Base-by-base conservation (phyloP, 1,140 invertebrate genomes). In the Lordiphosa collinella region DNA sequence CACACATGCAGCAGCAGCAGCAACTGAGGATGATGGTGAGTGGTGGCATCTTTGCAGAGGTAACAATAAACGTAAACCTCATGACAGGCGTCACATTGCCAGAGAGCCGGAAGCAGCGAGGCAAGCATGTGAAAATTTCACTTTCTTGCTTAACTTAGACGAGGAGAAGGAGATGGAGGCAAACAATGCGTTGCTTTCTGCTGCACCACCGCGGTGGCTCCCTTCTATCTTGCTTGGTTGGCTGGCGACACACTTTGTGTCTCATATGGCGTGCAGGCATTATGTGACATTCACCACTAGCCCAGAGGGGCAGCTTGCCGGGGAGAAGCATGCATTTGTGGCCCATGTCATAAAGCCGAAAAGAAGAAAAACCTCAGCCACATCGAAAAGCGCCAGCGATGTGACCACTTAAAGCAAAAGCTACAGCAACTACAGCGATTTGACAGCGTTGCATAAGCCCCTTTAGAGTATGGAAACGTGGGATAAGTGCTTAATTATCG, bases 31-130 rank as follows among this genome's bases (percentile, higher is more conserved):
- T 35, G 38, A 38, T 18, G 46, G 7, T 55, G 57, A 37, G 25
- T 29, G 34, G 10, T 71, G 65, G 55, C 63, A 52, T 76, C 31
- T 50, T 60, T 60, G 66, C 52, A 68, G 66, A 72, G 72, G 72
- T 84, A 82, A 76, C 71, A 82, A 84, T 76, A 71, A 84, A 64
- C 67, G 58, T 68, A 62, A 68, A 55, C 51, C 59, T 53, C 67
- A 61, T 60, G 55, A 55, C 49, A 54, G 62, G 44, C 74, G 35
- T 43, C 56, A 32, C 58, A 51, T 18, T 57, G 52, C 31, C 37
- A 35, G 12, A 44, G 48, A 64, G 51, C 62, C 78, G 76, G 72
- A 76, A 82, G 71, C 53, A 46, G 13, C 46, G 36, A 57, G 37
- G 49, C 60, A 57, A 47, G 25, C 38, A 61, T 75, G 73, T 44